phyloP scores from a whole-genome alignment of 1,140 invertebrate genomes.

The Formica selysi region DNA sequence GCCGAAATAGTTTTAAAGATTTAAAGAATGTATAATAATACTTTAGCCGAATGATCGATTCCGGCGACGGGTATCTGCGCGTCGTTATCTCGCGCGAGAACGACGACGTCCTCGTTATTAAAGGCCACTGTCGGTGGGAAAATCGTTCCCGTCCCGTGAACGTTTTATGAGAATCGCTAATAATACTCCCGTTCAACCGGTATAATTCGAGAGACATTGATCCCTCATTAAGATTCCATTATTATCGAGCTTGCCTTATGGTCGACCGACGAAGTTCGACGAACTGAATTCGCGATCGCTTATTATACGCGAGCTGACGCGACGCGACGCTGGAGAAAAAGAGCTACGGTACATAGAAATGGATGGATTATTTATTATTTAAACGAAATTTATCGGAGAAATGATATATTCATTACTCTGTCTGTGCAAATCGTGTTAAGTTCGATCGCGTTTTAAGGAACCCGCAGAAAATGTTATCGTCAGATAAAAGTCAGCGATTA shows the following conservation, averaged over 20 bases:
- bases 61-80: background rate
- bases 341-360: constrained; percentile 11
- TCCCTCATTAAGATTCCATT: constrained; percentile 52
- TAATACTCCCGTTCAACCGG: constrained; percentile 51
- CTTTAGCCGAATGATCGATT: constrained; percentile 34
- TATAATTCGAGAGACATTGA: constrained; percentile 39
- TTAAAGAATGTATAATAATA: constrained; percentile 49
- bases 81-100: constrained; percentile 32
- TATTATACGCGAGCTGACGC: constrained; percentile 33
- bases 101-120: constrained; percentile 53
- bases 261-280: constrained; percentile 43
- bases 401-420: background rate
- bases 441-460: constrained; percentile 8
- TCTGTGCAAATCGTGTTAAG: constrained; percentile 21
- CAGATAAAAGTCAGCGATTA: background rate
- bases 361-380: constrained; percentile 48
- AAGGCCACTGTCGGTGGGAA: constrained; percentile 48
- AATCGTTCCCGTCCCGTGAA: constrained; percentile 40
- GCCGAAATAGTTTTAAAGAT: constrained; percentile 34
- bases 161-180: constrained; percentile 44
- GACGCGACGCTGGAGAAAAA: background rate
- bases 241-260: constrained; percentile 31
- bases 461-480: background rate
- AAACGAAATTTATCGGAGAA: constrained; percentile 19
- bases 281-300: constrained; percentile 43